Percentiles rank a stretch among this genome's conserved stretches.
Evolutionary conservation across 2,888 invertebrate species (phyloP).

Genomic region (Ochropacha duplaris): DNA sequence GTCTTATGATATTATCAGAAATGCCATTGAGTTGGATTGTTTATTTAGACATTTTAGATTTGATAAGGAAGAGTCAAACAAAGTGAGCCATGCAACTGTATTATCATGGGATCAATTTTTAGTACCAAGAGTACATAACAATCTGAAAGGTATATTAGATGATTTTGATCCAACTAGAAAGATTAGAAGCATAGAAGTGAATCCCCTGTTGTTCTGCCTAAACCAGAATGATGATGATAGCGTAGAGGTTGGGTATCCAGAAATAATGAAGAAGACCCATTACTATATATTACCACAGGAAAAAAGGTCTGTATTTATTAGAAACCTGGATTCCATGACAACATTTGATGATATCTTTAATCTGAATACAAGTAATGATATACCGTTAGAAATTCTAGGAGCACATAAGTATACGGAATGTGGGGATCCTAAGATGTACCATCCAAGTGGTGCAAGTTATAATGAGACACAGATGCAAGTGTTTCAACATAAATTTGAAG

Average conservation of each 20-base stretch:
- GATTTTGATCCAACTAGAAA: constrained; percentile 76
- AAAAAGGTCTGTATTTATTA: constrained; percentile 53
- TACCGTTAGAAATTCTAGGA: constrained; percentile 64
- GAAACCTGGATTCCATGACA: constrained; percentile 73
- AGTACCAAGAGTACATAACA: constrained; percentile 83
- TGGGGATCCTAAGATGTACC: constrained; percentile 63
- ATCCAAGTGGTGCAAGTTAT: constrained; percentile 57
- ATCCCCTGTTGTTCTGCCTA: constrained; percentile 66
- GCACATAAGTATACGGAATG: constrained; percentile 77
- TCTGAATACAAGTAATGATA: constrained; percentile 49
- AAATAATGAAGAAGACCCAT: constrained; percentile 74
- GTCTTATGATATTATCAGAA: constrained; percentile 69
- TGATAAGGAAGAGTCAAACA: constrained; percentile 72
- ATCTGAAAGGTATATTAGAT: constrained; percentile 77
- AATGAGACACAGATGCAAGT: constrained; percentile 75
- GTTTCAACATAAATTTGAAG: constrained; percentile 78
- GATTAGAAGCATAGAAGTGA: constrained; percentile 54
- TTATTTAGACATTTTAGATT: constrained; percentile 83
- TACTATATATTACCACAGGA: constrained; percentile 62
- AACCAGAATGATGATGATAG: constrained; percentile 76
- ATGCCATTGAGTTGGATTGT: constrained; percentile 86
- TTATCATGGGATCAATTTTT: constrained; percentile 86
- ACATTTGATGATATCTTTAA: constrained; percentile 69
- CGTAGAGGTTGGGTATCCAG: constrained; percentile 65
- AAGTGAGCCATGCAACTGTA: constrained; percentile 79